phyloP scores from a whole-genome alignment of 2,113 vertebrate genomes.

The Spea multiplicata region DNA sequence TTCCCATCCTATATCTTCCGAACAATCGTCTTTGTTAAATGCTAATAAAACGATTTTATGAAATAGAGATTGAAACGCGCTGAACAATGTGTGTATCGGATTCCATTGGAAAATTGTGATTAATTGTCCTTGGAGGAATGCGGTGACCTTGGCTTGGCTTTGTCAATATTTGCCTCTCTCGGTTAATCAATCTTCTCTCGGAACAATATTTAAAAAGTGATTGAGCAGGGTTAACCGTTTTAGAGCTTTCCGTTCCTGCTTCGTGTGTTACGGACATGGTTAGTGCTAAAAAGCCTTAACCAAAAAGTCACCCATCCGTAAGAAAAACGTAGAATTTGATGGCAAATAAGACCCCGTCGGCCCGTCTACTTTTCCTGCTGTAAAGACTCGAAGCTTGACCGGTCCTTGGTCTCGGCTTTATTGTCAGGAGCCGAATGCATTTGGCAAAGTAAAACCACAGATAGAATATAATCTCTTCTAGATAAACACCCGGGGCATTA shows the following conservation, averaged over 20 bases:
- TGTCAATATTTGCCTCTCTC: slow-evolving; percentile 37
- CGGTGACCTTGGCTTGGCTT: slow-evolving; percentile 34
- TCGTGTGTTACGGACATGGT: too few relatives aligned
- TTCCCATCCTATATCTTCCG: slow-evolving; percentile 6
- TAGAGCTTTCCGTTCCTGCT: background rate
- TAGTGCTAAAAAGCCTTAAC: too few relatives aligned
- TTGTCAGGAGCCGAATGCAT: too few relatives aligned
- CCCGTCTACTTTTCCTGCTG: too few relatives aligned
- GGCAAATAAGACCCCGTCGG: too few relatives aligned
- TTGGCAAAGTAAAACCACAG: too few relatives aligned
- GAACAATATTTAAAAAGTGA: slow-evolving; percentile 24
- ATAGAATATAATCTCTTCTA: too few relatives aligned
- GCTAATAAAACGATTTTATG: slow-evolving; percentile 14
- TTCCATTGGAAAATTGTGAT: slow-evolving; percentile 21
- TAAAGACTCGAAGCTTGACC: too few relatives aligned
- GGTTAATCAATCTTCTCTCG: slow-evolving; percentile 39
- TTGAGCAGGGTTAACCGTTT: slow-evolving; percentile 17
- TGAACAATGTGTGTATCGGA: slow-evolving; percentile 14
- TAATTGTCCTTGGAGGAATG: slow-evolving; percentile 36
- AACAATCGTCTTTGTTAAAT: slow-evolving; percentile 31
- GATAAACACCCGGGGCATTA: too few relatives aligned
- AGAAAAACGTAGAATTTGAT: too few relatives aligned
- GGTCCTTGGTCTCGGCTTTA: too few relatives aligned
- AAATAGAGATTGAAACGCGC: slow-evolving; percentile 1
- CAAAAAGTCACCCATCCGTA: too few relatives aligned